These are phyloP conservation scores for Brachylomia viminalis DNA, from an alignment of 2,888 invertebrate genomes.

Conservation along the genomic window DNA sequence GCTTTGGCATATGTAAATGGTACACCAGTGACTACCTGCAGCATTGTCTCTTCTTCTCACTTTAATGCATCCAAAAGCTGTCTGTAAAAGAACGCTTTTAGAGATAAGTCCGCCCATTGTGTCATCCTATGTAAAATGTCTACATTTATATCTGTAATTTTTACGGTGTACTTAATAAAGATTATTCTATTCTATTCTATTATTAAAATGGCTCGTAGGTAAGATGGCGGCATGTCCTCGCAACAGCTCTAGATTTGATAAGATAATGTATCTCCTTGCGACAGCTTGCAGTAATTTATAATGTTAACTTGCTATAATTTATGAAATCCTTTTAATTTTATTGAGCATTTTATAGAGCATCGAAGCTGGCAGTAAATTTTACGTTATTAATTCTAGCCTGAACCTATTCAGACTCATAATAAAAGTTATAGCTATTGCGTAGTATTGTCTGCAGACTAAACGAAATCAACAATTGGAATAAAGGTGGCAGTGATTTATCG, in stretches of 20 bases:
- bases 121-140: too few relatives aligned
- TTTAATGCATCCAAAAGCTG: too few relatives aligned
- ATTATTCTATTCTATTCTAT: too few relatives aligned
- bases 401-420: neutral
- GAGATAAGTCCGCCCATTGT: too few relatives aligned
- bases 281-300: constrained; percentile 36
- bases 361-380: neutral
- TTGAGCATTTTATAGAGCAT: constrained; percentile 13
- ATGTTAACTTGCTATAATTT: constrained; percentile 33
- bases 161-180: too few relatives aligned
- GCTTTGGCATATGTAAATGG: too few relatives aligned
- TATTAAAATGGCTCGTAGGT: constrained; percentile 53
- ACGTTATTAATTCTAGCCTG: neutral
- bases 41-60: too few relatives aligned
- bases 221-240: constrained; percentile 45
- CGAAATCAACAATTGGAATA: neutral
- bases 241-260: constrained; percentile 39
- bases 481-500: neutral
- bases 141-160: too few relatives aligned
- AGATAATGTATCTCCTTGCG: constrained; percentile 25
- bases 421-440: too few relatives aligned
- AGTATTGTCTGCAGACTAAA: neutral
- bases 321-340: constrained; percentile 35
- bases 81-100: too few relatives aligned
- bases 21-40: too few relatives aligned